Conservation (phyloP, 2,888 invertebrate genomes). For the Lepetodrilus schrolli region DNA sequence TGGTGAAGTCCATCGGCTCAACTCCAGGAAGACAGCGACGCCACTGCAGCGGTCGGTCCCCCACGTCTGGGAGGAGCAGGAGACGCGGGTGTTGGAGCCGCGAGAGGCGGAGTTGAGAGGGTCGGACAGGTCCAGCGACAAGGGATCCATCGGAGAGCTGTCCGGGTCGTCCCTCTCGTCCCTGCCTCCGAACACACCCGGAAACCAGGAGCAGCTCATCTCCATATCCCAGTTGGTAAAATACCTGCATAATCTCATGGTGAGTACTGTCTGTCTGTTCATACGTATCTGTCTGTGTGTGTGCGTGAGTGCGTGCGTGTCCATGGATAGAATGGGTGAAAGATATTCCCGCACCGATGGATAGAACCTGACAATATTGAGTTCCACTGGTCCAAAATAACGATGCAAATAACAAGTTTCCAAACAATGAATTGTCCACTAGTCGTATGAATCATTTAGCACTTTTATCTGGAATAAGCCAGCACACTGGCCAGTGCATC, state of each 20-base stretch:
- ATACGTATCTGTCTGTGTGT: background rate
- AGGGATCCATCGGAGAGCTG: slow-evolving; percentile 51
- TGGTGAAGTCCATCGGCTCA: slow-evolving; percentile 33
- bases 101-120: background rate
- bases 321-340: background rate
- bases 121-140: slow-evolving; percentile 43
- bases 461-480: too few species aligned
- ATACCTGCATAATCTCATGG: slow-evolving; percentile 88
- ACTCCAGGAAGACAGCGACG: background rate
- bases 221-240: slow-evolving; percentile 89
- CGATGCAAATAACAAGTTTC: too few species aligned
- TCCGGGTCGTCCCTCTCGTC: slow-evolving; percentile 50
- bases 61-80: slow-evolving; percentile 38
- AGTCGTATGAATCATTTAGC: too few species aligned
- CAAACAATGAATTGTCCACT: too few species aligned
- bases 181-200: slow-evolving; percentile 76
- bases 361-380: too few species aligned
- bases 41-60: slow-evolving; percentile 21
- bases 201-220: slow-evolving; percentile 81
- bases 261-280: slow-evolving; percentile 52
- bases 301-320: background rate
- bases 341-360: background rate
- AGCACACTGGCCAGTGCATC: too few species aligned
- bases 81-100: slow-evolving; percentile 30
- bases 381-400: too few species aligned